Conservation (phyloP, 1,140 invertebrate genomes). For the Triops longicaudatus region DNA sequence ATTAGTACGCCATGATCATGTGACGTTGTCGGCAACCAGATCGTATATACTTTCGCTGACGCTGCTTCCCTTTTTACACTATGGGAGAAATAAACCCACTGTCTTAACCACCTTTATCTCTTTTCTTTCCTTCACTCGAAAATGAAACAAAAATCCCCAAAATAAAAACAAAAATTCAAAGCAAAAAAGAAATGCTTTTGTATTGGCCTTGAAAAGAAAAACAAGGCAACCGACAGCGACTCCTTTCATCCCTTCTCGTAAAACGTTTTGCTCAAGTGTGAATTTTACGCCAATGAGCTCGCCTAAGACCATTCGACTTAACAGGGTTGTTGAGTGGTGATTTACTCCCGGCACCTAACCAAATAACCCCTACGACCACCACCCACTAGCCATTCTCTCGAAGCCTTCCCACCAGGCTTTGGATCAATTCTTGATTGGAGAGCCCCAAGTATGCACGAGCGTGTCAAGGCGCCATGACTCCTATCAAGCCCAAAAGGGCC, state of each 20-base stretch:
- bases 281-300: constrained; percentile 7
- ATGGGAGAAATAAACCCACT: not conserved
- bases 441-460: not conserved
- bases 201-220: not conserved
- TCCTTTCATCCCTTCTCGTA: not conserved
- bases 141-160: not conserved
- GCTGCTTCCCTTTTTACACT: not conserved
- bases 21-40: constrained; percentile 14
- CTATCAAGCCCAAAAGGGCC: constrained; percentile 2
- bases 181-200: not conserved
- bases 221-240: not conserved
- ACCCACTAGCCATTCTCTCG: not conserved
- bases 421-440: constrained; percentile 7
- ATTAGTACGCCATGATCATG: constrained; percentile 8
- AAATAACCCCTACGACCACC: not conserved
- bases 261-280: not conserved
- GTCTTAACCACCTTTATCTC: not conserved
- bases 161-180: not conserved
- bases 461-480: constrained; percentile 5
- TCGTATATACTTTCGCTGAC: not conserved
- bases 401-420: not conserved
- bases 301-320: not conserved
- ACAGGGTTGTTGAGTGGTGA: not conserved
- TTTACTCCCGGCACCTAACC: not conserved
- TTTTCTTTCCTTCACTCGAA: not conserved